A percentile compares a stretch with the other conserved stretches of the same genome.
Evolutionary conservation across 2,888 invertebrate species (phyloP).

Genomic region (Anticlea derivata): DNA sequence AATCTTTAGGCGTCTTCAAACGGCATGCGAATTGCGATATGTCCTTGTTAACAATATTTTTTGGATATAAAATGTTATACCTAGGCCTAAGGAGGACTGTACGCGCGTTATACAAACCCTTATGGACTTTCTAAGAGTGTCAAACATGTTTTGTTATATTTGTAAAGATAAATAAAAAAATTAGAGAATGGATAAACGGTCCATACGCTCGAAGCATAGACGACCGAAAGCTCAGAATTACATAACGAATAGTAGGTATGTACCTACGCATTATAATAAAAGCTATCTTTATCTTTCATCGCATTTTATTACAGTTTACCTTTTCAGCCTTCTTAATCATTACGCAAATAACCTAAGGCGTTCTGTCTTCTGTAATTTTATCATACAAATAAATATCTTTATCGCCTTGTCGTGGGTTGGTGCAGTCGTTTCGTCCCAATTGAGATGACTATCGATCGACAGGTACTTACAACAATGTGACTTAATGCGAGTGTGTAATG

Average conservation of each 20-base stretch:
- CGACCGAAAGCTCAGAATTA: conserved; percentile 10
- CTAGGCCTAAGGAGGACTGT: too few relatives aligned
- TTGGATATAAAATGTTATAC: too few relatives aligned
- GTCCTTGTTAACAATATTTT: too few relatives aligned
- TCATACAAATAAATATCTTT: conserved; percentile 16
- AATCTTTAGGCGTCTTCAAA: neutral
- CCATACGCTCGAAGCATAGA: too few relatives aligned
- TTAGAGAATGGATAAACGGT: too few relatives aligned
- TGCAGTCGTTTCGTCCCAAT: conserved; percentile 27
- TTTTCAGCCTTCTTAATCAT: conserved; percentile 26
- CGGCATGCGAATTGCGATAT: too few relatives aligned
- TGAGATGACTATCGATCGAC: conserved; percentile 33
- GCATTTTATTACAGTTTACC: conserved; percentile 26
- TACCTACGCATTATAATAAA: conserved; percentile 24
- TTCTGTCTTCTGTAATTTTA: conserved; percentile 22
- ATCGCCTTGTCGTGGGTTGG: conserved; percentile 29
- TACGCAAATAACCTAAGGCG: conserved; percentile 34
- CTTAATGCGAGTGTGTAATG: conserved; percentile 26
- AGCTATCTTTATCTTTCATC: conserved; percentile 30
- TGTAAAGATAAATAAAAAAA: too few relatives aligned
- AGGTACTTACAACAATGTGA: conserved; percentile 31
- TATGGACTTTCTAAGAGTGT: too few relatives aligned
- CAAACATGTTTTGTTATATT: too few relatives aligned
- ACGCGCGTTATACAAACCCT: too few relatives aligned
- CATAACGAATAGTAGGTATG: conserved; percentile 12